Conservation (phyloP, 2,113 vertebrate genomes). For the Poecile atricapillus region DNA sequence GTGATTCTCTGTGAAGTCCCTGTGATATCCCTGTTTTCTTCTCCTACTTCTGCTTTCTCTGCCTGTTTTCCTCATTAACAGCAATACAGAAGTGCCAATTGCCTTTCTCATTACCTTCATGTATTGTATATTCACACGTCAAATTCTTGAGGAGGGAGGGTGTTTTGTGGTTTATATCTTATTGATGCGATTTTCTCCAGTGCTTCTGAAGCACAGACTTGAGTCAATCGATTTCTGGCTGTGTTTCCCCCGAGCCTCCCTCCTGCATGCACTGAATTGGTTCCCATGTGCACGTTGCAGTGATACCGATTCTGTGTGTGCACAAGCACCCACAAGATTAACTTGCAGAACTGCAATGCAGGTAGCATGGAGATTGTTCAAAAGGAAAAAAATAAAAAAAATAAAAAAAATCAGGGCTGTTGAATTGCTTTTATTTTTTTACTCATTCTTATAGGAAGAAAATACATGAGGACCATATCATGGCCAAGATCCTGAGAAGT, state of each 20-base stretch:
- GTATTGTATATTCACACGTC: background rate
- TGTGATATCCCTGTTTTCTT: background rate
- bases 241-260: background rate
- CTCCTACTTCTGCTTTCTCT: background rate
- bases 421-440: background rate
- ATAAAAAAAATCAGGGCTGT: background rate
- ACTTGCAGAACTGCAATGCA: constrained; percentile 1
- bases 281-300: background rate
- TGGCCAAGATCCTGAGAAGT: background rate
- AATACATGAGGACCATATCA: background rate
- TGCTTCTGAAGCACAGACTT: background rate
- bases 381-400: background rate
- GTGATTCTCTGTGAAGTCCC: background rate
- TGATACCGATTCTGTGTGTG: background rate
- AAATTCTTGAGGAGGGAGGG: background rate
- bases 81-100: background rate
- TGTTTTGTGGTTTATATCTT: background rate
- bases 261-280: background rate
- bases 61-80: background rate
- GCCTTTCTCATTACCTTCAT: background rate
- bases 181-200: background rate
- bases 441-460: background rate
- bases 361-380: background rate
- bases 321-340: background rate
- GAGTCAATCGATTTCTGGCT: background rate